phyloP scores from a whole-genome alignment of 1,140 invertebrate species.

The Pararge aegeria region DNA sequence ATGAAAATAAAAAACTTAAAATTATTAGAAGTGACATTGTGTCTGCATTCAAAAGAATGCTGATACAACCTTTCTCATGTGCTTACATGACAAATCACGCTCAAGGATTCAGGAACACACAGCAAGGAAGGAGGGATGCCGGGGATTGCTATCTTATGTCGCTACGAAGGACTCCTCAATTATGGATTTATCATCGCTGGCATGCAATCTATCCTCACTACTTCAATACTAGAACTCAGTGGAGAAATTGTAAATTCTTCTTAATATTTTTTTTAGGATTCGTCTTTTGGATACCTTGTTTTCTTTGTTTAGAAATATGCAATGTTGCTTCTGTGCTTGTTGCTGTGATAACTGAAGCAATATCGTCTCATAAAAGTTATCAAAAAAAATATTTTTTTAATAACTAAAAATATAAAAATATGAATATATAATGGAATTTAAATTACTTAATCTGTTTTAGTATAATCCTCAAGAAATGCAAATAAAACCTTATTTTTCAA shows the following conservation, averaged over 20 bases:
- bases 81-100: neutral
- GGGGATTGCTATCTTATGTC: slow-evolving; percentile 46
- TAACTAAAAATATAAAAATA: too few species aligned
- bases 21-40: slow-evolving; percentile 20
- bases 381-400: too few species aligned
- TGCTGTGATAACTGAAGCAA: slow-evolving; percentile 33
- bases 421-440: too few species aligned
- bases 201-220: slow-evolving; percentile 39
- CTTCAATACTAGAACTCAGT: slow-evolving; percentile 23
- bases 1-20: slow-evolving; percentile 15
- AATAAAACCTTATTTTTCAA: too few species aligned
- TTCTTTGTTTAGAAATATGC: slow-evolving; percentile 38
- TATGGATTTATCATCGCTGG: slow-evolving; percentile 40
- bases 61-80: slow-evolving; percentile 11
- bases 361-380: too few species aligned
- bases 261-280: slow-evolving; percentile 34
- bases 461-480: too few species aligned
- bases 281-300: slow-evolving; percentile 40
- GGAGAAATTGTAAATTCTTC: slow-evolving; percentile 29
- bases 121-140: slow-evolving; percentile 5
- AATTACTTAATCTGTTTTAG: too few species aligned
- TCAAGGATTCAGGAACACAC: neutral
- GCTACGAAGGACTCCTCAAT: slow-evolving; percentile 34
- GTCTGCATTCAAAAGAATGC: slow-evolving; percentile 16
- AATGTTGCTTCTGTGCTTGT: slow-evolving; percentile 38